Evolutionary conservation across 2,888 invertebrate species (phyloP).

Genomic region (Cephus pygmeus): DNA sequence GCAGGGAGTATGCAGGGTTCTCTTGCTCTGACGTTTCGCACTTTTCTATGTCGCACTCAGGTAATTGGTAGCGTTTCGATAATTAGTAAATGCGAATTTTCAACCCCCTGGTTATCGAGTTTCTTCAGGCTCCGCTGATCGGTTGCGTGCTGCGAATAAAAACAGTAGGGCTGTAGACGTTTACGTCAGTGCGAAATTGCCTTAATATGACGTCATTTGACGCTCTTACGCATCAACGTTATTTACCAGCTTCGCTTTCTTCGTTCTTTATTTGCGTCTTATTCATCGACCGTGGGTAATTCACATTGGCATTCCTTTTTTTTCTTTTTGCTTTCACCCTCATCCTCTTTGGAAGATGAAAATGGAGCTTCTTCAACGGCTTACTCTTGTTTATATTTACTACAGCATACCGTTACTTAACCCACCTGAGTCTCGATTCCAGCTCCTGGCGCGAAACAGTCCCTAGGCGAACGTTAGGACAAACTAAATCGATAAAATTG

Average conservation of each 20-base stretch:
- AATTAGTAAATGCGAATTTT: neutral
- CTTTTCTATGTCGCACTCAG: neutral
- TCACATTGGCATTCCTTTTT: neutral
- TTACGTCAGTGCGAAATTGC: neutral
- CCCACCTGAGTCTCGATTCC: neutral
- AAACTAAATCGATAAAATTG: slow-evolving; percentile 28
- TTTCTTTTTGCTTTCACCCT: neutral
- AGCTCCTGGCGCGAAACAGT: slow-evolving; percentile 19
- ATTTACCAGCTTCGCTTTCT: neutral
- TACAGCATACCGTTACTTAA: neutral
- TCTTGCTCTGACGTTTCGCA: neutral
- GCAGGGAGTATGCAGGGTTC: neutral
- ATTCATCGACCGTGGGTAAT: neutral
- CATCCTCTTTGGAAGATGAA: neutral
- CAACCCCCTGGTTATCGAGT: neutral
- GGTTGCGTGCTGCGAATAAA: neutral
- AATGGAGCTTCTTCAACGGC: neutral
- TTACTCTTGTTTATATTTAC: neutral
- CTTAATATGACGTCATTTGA: neutral
- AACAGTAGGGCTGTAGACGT: neutral
- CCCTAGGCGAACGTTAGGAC: slow-evolving; percentile 30
- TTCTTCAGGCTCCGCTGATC: neutral
- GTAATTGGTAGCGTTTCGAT: neutral
- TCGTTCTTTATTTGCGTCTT: neutral
- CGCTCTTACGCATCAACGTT: neutral